phyloP scores from a whole-genome alignment of 2,113 vertebrate genomes.

The Chionomys nivalis region DNA sequence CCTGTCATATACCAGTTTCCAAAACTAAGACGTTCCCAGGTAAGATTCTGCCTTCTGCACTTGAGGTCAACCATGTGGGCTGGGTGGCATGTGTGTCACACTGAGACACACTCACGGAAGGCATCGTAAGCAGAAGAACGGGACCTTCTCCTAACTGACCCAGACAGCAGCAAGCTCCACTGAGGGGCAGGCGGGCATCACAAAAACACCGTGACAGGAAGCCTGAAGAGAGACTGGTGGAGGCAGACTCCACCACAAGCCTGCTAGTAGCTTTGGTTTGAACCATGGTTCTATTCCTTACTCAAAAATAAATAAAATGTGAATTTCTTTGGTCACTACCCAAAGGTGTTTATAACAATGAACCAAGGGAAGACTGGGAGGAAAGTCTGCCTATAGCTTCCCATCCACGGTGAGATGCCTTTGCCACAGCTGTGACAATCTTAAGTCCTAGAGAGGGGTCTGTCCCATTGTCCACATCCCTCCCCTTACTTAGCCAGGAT shows the following conservation, averaged over 20 bases:
- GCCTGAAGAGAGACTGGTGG: neutral
- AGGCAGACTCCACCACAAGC: neutral
- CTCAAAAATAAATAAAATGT: conserved; percentile 35
- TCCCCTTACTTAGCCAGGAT: conserved; percentile 32
- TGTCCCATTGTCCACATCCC: neutral
- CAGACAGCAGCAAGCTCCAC: too few species aligned
- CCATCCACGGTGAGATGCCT: too few species aligned
- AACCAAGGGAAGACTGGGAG: neutral
- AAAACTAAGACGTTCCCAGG: neutral
- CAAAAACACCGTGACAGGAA: neutral
- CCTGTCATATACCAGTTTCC: neutral
- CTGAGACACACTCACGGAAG: neutral
- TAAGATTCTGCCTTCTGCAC: neutral
- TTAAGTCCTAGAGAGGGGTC: neutral
- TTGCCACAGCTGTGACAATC: neutral
- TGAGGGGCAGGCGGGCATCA: neutral
- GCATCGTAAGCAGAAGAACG: neutral
- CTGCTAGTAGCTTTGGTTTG: neutral
- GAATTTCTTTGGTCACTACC: neutral
- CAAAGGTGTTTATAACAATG: neutral
- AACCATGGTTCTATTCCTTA: neutral
- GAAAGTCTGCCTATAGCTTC: neutral
- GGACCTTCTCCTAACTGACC: neutral
- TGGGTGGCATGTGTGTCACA: neutral
- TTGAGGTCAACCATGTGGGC: neutral